Evolutionary conservation across 2,888 invertebrate genomes (phyloP).

Genomic region (Boloria selene): DNA sequence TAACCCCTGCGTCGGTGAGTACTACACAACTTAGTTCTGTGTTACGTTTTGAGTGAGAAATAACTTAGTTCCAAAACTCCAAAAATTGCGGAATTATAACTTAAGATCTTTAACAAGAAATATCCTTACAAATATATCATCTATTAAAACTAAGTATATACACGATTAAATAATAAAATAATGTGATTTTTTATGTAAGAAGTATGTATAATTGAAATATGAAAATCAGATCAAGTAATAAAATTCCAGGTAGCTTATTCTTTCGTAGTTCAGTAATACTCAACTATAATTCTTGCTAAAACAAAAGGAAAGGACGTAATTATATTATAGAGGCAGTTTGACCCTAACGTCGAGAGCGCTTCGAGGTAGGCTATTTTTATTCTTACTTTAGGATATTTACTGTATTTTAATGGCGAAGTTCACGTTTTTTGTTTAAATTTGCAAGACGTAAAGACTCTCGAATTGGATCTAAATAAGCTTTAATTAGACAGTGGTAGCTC

Average conservation of each 20-base stretch:
- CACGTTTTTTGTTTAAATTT: background rate
- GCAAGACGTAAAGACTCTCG: too few relatives aligned
- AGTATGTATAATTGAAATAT: background rate
- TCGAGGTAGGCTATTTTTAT: constrained; percentile 19
- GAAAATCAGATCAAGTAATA: background rate
- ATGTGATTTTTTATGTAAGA: too few relatives aligned
- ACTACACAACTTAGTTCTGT: constrained; percentile 53
- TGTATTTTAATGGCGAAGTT: background rate
- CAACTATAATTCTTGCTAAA: constrained; percentile 2
- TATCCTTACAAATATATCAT: too few relatives aligned
- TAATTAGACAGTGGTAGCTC: too few relatives aligned
- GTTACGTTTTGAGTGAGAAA: constrained; percentile 66
- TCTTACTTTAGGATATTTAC: constrained; percentile 12
- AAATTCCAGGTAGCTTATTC: background rate
- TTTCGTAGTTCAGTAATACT: constrained; percentile 5
- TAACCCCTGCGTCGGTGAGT: constrained; percentile 97
- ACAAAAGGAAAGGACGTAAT: constrained; percentile 22
- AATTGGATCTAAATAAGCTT: too few relatives aligned
- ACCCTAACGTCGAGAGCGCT: constrained; percentile 17
- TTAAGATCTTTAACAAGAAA: background rate
- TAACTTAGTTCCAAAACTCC: background rate
- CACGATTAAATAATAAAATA: too few relatives aligned
- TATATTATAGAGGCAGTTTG: constrained; percentile 23
- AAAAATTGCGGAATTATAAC: too few relatives aligned
- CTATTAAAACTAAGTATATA: too few relatives aligned